Base-by-base conservation (phyloP, 2,888 invertebrate genomes). In the Chrysomela aeneicollis region DNA sequence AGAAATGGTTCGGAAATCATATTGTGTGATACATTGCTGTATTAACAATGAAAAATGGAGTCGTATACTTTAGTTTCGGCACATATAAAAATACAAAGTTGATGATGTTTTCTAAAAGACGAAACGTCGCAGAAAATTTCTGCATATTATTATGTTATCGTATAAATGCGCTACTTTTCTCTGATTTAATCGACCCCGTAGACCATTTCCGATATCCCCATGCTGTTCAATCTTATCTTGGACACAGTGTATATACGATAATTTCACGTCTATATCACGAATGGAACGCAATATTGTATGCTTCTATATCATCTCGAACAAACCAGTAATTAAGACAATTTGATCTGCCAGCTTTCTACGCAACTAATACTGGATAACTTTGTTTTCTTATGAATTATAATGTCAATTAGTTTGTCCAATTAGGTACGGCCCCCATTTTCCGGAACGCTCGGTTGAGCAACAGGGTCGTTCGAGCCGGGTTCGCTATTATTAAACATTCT, bases 371-470 rank as follows among this genome's bases (percentile, higher is more conserved):
- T 57, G 46, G 46, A 57, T 57, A 15, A 21, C 57, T 50, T 52
- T 52, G 22, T 58, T 37, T 49, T 50, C 15, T 37, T 57, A 55
- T 50, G 21, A 57, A 57, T 62, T 62, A 51, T n/a, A 35, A 58
- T 30, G 26, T 51, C 58, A 58, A 62, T 62, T 58, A 58, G 62
- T 21, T 50, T 49, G 50, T 32, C 54, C 26, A 61, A 54, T 42
- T 49, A 62, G 57, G 51, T 46, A 49, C 35, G 46, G 42, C 26
- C 22, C 26, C 37, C 21, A 32, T 37, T 47, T 57, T 46, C 12
- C 46, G 12, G 5, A 57, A 47, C 57, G 57, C 46, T 57, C 46
- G 46, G 57, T 46, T 21, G 46, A 22, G 12, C 46, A 57, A 46
- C 22, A 46, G 46, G 46, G 46, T 15, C 46, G 22, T 42, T 21